Evolutionary conservation across 2,113 vertebrate genomes (phyloP), one percentile per base, ranked within the genome.

Genomic region (Dicentrarchus labrax): DNA sequence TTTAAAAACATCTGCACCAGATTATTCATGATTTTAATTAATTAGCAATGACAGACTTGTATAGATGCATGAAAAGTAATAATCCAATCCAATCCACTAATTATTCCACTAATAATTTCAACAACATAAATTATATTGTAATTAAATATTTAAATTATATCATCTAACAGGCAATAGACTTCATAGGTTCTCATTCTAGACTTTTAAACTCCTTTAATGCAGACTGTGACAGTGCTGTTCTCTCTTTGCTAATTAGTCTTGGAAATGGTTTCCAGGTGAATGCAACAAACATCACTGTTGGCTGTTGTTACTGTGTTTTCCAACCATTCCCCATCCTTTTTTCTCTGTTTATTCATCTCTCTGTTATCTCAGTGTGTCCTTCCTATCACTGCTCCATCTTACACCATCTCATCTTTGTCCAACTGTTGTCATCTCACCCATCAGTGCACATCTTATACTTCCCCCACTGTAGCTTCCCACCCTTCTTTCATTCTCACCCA

Each of bases 381-480:
- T 65, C 9, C n/a, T 11, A 39, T 53, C 22, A n/a, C 21, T 4
- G 1, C 17, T 43, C n/a, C 43, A 36, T 53, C 43, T 59, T 30
- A 66, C 82, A 43, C 45, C 11, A 16, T 71, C 13, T 83, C 17
- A 24, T 67, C 53, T 66, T 53, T 45, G 38, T 64, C 47, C 30
- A 30, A 0, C 30, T 22, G n/a, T 36, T 43, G 21, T 57, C 24
- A 8, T 43, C 48, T 80, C 65, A 15, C 39, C 48, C 54, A 53
- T 72, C 38, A 2, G 21, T 8, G 16, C 21, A 56, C 70, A 22
- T 69, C 39, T 39, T 11, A 43, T 30, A 9, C 16, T 19, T 21
- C 57, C n/a, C 57, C 57, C 41, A 45, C 4, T 16, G 43, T 2
- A 41, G 60, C 19, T 36, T 48, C 51, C 51, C 53, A 47, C 39